Conservation (phyloP, 1,140 invertebrate genomes). For the Popillia japonica region DNA sequence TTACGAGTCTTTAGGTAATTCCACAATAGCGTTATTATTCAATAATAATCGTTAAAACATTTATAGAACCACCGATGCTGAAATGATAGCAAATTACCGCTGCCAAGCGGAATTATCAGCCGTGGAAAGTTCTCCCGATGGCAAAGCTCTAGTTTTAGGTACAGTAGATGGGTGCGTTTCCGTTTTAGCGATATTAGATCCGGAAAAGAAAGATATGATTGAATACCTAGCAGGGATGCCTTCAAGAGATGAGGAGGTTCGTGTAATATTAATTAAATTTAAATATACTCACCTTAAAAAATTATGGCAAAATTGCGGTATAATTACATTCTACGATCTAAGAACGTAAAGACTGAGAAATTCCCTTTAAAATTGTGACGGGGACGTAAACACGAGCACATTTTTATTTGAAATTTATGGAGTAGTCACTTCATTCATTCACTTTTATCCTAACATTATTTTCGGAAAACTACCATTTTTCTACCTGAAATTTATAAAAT, state of each 20-base stretch:
- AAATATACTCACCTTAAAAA: background rate
- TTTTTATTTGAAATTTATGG: background rate
- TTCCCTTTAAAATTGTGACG: background rate
- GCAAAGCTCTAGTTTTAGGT: slow-evolving; percentile 84
- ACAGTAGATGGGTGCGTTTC: slow-evolving; percentile 94
- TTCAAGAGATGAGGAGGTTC: slow-evolving; percentile 74
- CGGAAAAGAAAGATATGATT: slow-evolving; percentile 69
- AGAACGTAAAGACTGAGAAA: background rate
- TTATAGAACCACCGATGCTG: slow-evolving; percentile 75
- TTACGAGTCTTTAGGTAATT: slow-evolving; percentile 83
- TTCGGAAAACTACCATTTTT: background rate
- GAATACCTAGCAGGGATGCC: slow-evolving; percentile 75
- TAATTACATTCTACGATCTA: background rate
- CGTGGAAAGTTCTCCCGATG: slow-evolving; percentile 83
- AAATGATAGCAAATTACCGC: slow-evolving; percentile 91
- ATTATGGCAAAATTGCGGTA: too few species aligned
- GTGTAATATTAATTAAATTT: background rate
- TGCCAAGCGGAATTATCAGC: slow-evolving; percentile 91
- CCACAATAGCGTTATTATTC: background rate
- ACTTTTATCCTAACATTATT: background rate
- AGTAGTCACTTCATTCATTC: slow-evolving; percentile 34
- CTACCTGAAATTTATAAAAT: background rate
- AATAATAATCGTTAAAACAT: slow-evolving; percentile 61
- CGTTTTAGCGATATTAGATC: slow-evolving; percentile 89
- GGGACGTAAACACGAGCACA: background rate